Evolutionary conservation across 2,797 vertebrate genomes (phyloP).

Genomic region (Acestrorhynchus altus): DNA sequence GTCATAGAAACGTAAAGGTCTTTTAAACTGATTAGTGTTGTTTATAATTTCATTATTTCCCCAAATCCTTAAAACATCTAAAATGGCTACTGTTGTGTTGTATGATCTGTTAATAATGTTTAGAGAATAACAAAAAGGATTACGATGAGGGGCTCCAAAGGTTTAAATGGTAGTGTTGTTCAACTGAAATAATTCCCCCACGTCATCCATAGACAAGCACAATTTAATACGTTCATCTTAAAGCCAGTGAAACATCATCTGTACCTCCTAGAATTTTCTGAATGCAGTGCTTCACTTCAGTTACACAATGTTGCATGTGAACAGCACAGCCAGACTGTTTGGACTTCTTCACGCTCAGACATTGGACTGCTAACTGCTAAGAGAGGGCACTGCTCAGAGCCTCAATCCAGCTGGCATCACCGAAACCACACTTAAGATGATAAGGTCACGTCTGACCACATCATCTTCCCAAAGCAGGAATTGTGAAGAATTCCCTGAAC

Average conservation of each 20-base stretch:
- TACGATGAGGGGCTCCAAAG: too few species aligned
- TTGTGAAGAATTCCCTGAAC: background rate
- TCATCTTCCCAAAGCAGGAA: slow-evolving; percentile 15
- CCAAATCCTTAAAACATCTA: too few species aligned
- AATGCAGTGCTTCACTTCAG: background rate
- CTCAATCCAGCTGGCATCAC: slow-evolving; percentile 28
- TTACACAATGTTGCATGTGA: background rate
- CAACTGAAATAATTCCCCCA: too few species aligned
- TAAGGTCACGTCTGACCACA: slow-evolving; percentile 18
- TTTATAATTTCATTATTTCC: too few species aligned
- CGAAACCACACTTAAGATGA: slow-evolving; percentile 30
- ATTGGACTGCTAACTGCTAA: slow-evolving; percentile 69
- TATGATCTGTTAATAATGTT: too few species aligned
- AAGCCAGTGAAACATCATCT: background rate
- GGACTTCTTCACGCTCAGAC: slow-evolving; percentile 60
- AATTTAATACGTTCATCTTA: too few species aligned
- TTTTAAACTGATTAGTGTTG: too few species aligned
- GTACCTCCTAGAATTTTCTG: background rate
- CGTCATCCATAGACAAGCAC: too few species aligned
- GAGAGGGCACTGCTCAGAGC: slow-evolving; percentile 26
- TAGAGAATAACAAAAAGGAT: too few species aligned
- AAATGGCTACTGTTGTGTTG: too few species aligned
- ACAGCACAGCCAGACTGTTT: background rate
- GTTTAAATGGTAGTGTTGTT: too few species aligned
- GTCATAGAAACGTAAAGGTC: too few species aligned